Conservation (phyloP, 1,140 invertebrate genomes). For the Brachionus asplanchnoidis region DNA sequence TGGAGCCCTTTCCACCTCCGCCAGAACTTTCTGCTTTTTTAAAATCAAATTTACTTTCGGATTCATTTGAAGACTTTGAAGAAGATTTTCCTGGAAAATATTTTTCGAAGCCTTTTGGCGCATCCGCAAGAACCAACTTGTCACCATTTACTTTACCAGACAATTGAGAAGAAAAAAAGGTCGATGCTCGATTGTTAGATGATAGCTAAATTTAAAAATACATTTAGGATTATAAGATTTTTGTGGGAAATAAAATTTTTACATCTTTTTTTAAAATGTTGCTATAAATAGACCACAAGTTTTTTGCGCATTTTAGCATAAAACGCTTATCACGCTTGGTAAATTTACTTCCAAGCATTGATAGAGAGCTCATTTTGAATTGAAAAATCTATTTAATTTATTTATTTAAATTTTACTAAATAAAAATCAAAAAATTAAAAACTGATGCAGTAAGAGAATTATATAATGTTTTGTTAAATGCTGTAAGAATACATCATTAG, state of each 20-base stretch:
- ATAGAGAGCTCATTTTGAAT: slow-evolving; percentile 14
- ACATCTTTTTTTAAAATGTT: slow-evolving; percentile 25
- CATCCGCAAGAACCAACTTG: slow-evolving; percentile 36
- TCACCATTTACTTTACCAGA: not conserved
- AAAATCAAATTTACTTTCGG: not conserved
- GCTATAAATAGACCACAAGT: slow-evolving; percentile 18
- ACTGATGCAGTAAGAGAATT: not conserved
- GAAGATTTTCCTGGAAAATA: slow-evolving; percentile 64
- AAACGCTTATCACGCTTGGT: slow-evolving; percentile 37
- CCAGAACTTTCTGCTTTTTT: slow-evolving; percentile 49
- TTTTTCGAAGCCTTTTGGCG: slow-evolving; percentile 84
- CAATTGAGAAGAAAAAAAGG: not conserved
- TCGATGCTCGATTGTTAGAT: not conserved
- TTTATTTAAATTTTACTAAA: not conserved
- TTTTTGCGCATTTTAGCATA: not conserved
- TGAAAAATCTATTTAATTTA: not conserved
- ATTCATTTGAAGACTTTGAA: slow-evolving; percentile 41
- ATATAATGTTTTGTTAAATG: slow-evolving; percentile 3
- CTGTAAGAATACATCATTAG: slow-evolving; percentile 34
- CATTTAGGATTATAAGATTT: not conserved
- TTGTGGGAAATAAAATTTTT: not conserved
- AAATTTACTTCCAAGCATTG: slow-evolving; percentile 34
- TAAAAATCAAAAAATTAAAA: not conserved
- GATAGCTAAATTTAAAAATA: not conserved
- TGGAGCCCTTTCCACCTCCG: not conserved